phyloP scores from a whole-genome alignment of 2,888 invertebrate genomes.

The Platynereis dumerilii region DNA sequence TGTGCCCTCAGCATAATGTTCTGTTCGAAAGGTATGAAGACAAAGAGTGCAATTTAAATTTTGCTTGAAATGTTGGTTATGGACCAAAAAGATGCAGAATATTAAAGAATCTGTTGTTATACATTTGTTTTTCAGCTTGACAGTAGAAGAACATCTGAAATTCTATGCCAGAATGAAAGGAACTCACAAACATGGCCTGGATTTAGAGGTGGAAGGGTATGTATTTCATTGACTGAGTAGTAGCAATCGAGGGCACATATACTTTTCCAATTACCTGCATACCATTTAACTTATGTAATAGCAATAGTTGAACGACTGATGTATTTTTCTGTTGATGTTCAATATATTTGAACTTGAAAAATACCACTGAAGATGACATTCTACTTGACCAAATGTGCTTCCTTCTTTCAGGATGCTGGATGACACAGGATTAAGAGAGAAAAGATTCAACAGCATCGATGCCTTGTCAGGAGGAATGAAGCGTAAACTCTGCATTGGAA shows the following conservation, averaged over 20 bases:
- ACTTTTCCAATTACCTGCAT: no score
- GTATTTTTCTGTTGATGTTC: no score
- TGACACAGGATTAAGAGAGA: constrained; percentile 55
- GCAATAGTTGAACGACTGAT: no score
- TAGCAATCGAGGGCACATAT: no score
- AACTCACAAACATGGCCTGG: not conserved
- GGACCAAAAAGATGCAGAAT: not conserved
- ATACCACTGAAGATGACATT: no score
- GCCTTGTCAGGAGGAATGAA: constrained; percentile 64
- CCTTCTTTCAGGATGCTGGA: constrained; percentile 52
- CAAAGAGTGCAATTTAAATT: not conserved
- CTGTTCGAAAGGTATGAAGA: constrained; percentile 60
- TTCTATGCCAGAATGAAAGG: constrained; percentile 62
- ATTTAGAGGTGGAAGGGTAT: constrained; percentile 43
- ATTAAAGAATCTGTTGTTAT: not conserved
- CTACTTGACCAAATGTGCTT: no score
- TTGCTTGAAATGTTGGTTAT: not conserved
- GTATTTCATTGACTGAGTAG: no score
- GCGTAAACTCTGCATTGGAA: constrained; percentile 62
- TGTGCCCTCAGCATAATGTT: constrained; percentile 64
- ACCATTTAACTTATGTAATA: no score
- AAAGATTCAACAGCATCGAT: constrained; percentile 49
- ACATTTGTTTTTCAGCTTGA: constrained; percentile 49
- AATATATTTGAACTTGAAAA: no score
- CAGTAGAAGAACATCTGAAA: constrained; percentile 62